A percentile compares a stretch with the other conserved stretches of the same genome.
These are phyloP conservation scores for Nestor notabilis DNA, from an alignment of 2,113 vertebrate genomes.

Conservation along the genomic window DNA sequence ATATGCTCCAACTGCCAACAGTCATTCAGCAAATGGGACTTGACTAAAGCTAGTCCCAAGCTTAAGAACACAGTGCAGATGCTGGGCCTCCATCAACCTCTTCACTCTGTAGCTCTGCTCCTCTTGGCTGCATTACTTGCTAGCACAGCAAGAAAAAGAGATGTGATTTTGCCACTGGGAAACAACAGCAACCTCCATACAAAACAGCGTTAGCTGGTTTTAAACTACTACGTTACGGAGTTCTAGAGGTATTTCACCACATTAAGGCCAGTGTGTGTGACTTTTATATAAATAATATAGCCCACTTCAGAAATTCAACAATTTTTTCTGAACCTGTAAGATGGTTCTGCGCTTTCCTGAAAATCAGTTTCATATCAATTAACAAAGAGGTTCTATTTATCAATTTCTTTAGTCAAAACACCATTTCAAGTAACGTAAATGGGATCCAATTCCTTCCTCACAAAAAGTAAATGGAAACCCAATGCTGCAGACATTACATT, in stretches of 20 bases:
- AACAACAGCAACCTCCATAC: not conserved
- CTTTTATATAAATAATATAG: not conserved
- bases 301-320: not conserved
- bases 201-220: not conserved
- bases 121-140: not conserved
- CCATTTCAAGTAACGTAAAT: not conserved
- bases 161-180: not conserved
- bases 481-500: not conserved
- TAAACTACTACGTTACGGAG: not conserved
- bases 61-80: fast-evolving
- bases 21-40: fast-evolving
- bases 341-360: not conserved
- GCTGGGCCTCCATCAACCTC: not conserved
- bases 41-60: not conserved
- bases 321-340: not conserved
- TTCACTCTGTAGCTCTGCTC: not conserved
- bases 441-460: not conserved
- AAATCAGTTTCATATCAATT: not conserved
- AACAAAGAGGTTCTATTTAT: not conserved
- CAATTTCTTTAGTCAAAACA: not conserved
- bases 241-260: not conserved
- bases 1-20: not conserved
- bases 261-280: not conserved
- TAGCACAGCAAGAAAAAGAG: not conserved
- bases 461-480: not conserved